Evolutionary conservation across 2,113 vertebrate genomes (phyloP), one percentile per base, ranked within the genome.

Genomic region (Tautogolabrus adspersus): DNA sequence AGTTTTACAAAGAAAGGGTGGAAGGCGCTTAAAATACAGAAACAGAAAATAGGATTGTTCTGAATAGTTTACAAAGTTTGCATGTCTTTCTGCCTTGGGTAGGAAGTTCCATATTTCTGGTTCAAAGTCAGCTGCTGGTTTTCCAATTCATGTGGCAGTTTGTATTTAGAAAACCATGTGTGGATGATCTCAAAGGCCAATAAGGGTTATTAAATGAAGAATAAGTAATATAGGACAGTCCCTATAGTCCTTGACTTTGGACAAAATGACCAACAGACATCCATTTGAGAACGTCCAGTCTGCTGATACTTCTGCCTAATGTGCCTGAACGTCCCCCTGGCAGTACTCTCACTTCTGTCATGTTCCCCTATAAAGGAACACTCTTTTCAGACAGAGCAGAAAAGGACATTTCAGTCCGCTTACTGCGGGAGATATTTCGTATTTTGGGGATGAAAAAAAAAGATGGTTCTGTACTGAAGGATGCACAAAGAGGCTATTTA

Each of bases 311-410:
- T 18, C 47, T 19, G 54, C 58, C 26, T n/a, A 8, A 66, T 52
- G 18, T 58, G 59, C 23, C 46, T 71, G 73, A 68, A 76, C 66
- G 64, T 70, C 55, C 13, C 55, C 34, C 49, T 55, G 68, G 55
- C 59, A 57, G 58, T n/a, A 18, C 47, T 71, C 49, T 52, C n/a
- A 59, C 51, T 46, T 12, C 59, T 66, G 77, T 66, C 69, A 67
- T 78, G 73, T 64, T 76, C 55, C 42, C 30, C 51, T 52, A 34
- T 26, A 69, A 63, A 68, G 62, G 54, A 69, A 65, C 75, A 79
- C 6, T 1, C 47, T 58, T 68, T 69, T 75, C 71, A 72, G 61
- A 63, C 57, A 64, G 47, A 57, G 18, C 55, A 52, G 68, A 63
- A 66, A 77, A 73, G 55, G 13, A 21, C 67, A 40, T 49, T 11